phyloP scores from a whole-genome alignment of 2,888 invertebrate species.

The Rhabditophanes sp. region DNA sequence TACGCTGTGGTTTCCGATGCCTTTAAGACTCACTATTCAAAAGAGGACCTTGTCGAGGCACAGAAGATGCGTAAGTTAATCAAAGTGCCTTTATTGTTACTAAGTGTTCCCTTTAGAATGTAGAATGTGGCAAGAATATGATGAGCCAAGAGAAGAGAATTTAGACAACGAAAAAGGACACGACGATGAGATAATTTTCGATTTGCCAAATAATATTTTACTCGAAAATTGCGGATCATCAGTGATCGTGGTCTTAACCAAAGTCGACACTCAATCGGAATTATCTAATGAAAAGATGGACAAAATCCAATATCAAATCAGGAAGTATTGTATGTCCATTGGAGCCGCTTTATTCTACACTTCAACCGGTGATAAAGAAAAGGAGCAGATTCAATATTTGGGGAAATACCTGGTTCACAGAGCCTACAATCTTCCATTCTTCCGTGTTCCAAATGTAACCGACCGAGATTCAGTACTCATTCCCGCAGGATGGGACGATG shows the following conservation, averaged over 20 bases:
- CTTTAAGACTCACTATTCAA: slow-evolving; percentile 21
- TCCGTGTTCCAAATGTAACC: slow-evolving; percentile 31
- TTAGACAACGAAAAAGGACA: not conserved
- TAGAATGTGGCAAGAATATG: slow-evolving; percentile 40
- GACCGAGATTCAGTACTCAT: slow-evolving; percentile 36
- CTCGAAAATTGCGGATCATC: slow-evolving; percentile 32
- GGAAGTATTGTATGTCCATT: slow-evolving; percentile 30
- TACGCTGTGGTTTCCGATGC: slow-evolving; percentile 23
- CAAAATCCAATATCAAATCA: slow-evolving; percentile 29
- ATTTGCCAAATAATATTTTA: slow-evolving; percentile 18
- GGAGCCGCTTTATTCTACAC: slow-evolving; percentile 35
- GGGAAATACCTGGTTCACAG: slow-evolving; percentile 39
- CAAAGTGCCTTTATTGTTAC: not conserved
- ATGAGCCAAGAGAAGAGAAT: slow-evolving; percentile 23
- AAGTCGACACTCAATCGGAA: slow-evolving; percentile 21
- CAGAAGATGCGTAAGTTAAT: slow-evolving; percentile 20
- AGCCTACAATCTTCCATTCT: slow-evolving; percentile 33
- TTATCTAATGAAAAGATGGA: slow-evolving; percentile 22
- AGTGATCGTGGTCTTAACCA: slow-evolving; percentile 35
- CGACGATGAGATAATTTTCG: not conserved
- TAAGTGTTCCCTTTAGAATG: slow-evolving; percentile 22
- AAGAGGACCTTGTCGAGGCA: slow-evolving; percentile 21
- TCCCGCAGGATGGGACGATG: slow-evolving; percentile 40
- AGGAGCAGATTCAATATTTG: slow-evolving; percentile 22
- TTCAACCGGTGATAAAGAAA: slow-evolving; percentile 18